phyloP scores from a whole-genome alignment of 2,888 invertebrate genomes.

The Xanthorhoe designata region DNA sequence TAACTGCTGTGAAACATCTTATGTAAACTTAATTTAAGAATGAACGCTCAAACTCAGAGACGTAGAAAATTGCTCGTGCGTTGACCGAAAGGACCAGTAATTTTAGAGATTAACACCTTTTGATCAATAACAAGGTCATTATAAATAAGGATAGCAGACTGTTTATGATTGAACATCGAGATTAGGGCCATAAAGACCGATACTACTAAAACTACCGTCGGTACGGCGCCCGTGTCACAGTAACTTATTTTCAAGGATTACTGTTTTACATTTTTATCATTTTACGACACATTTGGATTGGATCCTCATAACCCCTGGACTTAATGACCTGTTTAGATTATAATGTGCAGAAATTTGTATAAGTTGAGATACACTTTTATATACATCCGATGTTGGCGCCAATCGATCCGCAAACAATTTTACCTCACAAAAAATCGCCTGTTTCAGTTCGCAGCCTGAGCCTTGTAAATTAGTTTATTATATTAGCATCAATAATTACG shows the following conservation, averaged over 20 bases:
- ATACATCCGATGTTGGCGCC: background rate
- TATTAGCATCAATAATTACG: constrained; percentile 54
- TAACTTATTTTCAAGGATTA: constrained; percentile 27
- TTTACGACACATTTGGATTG: constrained; percentile 30
- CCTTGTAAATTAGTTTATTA: constrained; percentile 42
- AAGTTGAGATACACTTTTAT: constrained; percentile 9
- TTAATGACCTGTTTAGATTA: constrained; percentile 20
- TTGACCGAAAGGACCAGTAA: constrained; percentile 1
- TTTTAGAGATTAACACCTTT: background rate
- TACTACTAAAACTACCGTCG: constrained; percentile 18
- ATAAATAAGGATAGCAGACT: constrained; percentile 10
- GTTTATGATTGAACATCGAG: constrained; percentile 15
- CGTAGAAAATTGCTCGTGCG: background rate
- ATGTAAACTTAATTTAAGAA: too few species aligned
- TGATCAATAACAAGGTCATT: background rate
- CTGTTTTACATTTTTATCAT: constrained; percentile 22
- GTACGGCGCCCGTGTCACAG: constrained; percentile 28
- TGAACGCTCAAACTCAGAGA: background rate
- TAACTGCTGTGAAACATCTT: too few species aligned
- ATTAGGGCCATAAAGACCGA: constrained; percentile 24
- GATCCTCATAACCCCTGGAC: constrained; percentile 27
- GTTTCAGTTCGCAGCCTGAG: constrained; percentile 17
- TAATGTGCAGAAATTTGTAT: constrained; percentile 35
- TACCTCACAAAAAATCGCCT: constrained; percentile 4
- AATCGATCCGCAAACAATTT: background rate